phyloP scores from a whole-genome alignment of 2,113 vertebrate genomes.

The Cacatua alba region DNA sequence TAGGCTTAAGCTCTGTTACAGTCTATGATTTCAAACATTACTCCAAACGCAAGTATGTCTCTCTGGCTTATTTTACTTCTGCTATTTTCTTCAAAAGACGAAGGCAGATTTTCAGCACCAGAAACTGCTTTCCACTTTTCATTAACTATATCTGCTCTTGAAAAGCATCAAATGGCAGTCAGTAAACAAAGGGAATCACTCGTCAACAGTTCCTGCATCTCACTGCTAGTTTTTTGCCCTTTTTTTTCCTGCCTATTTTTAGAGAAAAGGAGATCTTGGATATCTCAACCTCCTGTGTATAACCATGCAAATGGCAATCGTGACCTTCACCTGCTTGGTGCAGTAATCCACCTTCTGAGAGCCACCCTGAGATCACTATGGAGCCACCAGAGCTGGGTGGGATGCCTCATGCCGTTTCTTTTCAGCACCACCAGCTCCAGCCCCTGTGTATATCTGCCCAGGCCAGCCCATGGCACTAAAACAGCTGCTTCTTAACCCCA shows the following conservation, averaged over 20 bases:
- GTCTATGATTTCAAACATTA: neutral
- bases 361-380: neutral
- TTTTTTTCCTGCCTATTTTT: neutral
- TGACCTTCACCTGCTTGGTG: fast-evolving
- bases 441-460: neutral
- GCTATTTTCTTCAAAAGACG: neutral
- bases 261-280: neutral
- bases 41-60: neutral
- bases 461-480: neutral
- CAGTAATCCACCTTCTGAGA: neutral
- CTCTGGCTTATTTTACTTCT: neutral
- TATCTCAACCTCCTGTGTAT: neutral
- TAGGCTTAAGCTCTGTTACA: neutral
- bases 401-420: neutral
- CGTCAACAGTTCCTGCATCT: neutral
- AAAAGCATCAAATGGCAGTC: neutral
- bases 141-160: neutral
- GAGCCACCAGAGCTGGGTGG: fast-evolving
- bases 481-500: neutral
- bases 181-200: neutral
- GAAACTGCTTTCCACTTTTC: neutral
- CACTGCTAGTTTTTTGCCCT: neutral
- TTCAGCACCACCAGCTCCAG: neutral
- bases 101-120: neutral
- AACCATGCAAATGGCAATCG: neutral